Conservation (phyloP, 1,140 invertebrate genomes). For the Caenorhabditis briggsae region DNA sequence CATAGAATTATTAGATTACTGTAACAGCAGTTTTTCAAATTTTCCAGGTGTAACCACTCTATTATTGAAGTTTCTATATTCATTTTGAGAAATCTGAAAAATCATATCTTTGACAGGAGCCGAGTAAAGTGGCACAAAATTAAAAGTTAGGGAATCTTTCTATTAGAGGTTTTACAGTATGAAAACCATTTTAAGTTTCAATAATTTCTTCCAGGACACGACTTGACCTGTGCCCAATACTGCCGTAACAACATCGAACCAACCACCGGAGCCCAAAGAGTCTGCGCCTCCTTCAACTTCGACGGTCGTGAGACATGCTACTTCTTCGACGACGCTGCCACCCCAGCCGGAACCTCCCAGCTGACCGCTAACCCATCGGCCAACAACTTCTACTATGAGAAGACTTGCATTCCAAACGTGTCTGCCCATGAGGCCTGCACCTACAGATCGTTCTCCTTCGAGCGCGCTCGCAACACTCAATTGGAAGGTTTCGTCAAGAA, state of each 20-base stretch:
- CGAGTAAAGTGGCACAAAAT: too few species aligned
- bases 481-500: conserved; percentile 77
- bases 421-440: conserved; percentile 77
- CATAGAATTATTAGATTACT: too few species aligned
- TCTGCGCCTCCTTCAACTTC: conserved; percentile 78
- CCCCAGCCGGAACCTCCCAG: conserved; percentile 71
- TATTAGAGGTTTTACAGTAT: too few species aligned
- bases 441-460: conserved; percentile 77
- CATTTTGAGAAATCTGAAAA: too few species aligned
- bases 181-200: not conserved
- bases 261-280: conserved; percentile 76
- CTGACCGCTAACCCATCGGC: conserved; percentile 77
- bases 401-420: conserved; percentile 76
- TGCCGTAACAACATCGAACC: conserved; percentile 78
- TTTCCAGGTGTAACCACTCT: too few species aligned
- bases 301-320: conserved; percentile 78
- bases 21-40: too few species aligned
- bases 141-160: too few species aligned
- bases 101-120: too few species aligned
- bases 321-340: conserved; percentile 77
- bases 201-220: conserved; percentile 73
- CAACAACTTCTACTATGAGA: conserved; percentile 78
- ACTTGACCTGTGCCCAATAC: conserved; percentile 77
- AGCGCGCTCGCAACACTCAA: conserved; percentile 75
- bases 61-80: too few species aligned